Conservation (phyloP, 1,140 invertebrate genomes). For the Scaptomyza hsui region DNA sequence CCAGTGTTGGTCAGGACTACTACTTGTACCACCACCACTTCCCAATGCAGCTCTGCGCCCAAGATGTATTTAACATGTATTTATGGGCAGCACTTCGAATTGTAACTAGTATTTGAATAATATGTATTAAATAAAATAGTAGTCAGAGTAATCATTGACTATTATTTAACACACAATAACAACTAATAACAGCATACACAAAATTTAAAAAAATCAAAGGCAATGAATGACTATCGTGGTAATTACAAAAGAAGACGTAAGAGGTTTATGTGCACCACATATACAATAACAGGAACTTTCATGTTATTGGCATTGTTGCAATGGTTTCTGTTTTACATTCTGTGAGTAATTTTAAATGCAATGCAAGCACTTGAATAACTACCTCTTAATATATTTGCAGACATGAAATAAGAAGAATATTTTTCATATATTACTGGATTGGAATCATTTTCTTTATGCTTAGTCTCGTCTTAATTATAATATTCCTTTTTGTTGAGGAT, state of each 20-base stretch:
- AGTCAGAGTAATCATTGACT: background rate
- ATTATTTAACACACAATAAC: background rate
- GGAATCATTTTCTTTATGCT: conserved; percentile 40
- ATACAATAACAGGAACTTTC: conserved; percentile 5
- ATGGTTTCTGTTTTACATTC: conserved; percentile 35
- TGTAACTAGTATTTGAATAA: background rate
- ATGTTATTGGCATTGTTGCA: conserved; percentile 5
- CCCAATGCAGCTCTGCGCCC: conserved; percentile 9
- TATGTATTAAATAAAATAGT: background rate
- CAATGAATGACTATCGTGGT: conserved; percentile 3
- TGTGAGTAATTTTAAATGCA: conserved; percentile 40
- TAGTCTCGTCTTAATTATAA: conserved; percentile 21
- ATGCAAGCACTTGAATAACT: background rate
- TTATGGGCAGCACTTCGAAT: conserved; percentile 35
- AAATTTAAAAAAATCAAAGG: background rate
- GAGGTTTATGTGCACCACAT: conserved; percentile 15
- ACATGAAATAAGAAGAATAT: background rate
- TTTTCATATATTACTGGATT: conserved; percentile 31
- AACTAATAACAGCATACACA: background rate
- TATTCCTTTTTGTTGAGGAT: conserved; percentile 60
- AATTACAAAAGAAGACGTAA: conserved; percentile 15
- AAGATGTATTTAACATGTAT: too few relatives aligned
- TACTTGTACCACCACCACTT: background rate
- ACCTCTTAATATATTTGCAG: conserved; percentile 15
- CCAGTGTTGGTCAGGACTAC: conserved; percentile 18